A percentile compares a stretch with the other conserved stretches of the same genome.
Evolutionary conservation across 2,113 vertebrate genomes (phyloP).

Genomic region (Sialia sialis): DNA sequence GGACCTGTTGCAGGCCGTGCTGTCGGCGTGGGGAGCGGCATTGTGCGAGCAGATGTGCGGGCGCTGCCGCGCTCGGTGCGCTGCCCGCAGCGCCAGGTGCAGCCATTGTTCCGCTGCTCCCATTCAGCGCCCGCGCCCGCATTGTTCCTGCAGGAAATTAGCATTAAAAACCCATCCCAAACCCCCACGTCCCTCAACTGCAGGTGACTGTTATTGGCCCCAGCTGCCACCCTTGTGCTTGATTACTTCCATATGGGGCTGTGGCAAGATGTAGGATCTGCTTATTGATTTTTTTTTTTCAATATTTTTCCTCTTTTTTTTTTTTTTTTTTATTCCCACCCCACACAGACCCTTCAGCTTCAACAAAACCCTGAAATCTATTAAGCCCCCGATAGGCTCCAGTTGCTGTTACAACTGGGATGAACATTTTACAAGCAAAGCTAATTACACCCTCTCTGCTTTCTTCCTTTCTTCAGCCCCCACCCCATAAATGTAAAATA

Average conservation of each 20-base stretch:
- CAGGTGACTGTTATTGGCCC: constrained; percentile 97
- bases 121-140: constrained; percentile 74
- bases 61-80: constrained; percentile 77
- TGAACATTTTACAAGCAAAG: constrained; percentile 73
- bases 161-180: constrained; percentile 79
- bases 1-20: constrained; percentile 78
- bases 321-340: not conserved
- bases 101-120: constrained; percentile 87
- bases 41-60: constrained; percentile 85
- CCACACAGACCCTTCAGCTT: constrained; percentile 28
- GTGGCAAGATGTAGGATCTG: constrained; percentile 71
- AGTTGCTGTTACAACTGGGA: constrained; percentile 64
- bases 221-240: constrained; percentile 94
- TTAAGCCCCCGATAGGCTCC: constrained; percentile 61
- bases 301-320: not conserved
- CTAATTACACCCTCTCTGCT: constrained; percentile 65
- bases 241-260: constrained; percentile 96
- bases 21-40: constrained; percentile 18
- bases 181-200: constrained; percentile 76
- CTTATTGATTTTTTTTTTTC: constrained; percentile 67
- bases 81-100: constrained; percentile 90
- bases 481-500: constrained; percentile 62
- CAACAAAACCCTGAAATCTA: constrained; percentile 71
- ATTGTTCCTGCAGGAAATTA: constrained; percentile 82
- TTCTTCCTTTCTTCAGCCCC: constrained; percentile 43